A percentile compares a stretch with the other conserved stretches of the same genome.
These are phyloP conservation scores for Trichogramma dendrolimi DNA, from an alignment of 2,888 invertebrate genomes.

Conservation along the genomic window DNA sequence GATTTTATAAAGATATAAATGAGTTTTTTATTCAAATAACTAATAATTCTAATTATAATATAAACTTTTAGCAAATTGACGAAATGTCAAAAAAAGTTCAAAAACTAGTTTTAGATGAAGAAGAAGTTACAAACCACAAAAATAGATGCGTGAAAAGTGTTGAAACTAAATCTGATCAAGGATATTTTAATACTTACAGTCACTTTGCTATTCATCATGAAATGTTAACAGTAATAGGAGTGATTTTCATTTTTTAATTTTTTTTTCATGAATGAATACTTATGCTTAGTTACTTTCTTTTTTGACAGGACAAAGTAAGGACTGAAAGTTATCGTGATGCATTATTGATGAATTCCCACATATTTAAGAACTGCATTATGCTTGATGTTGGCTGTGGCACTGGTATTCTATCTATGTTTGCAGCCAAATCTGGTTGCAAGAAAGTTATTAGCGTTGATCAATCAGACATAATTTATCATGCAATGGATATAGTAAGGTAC, in stretches of 20 bases:
- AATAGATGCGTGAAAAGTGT: conserved; percentile 50
- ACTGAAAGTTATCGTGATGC: conserved; percentile 86
- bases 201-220: conserved; percentile 91
- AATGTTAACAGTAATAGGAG: conserved; percentile 72
- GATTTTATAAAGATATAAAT: background rate
- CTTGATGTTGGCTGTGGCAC: conserved; percentile 98
- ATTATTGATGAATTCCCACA: conserved; percentile 67
- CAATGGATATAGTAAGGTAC: conserved; percentile 87
- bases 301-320: conserved; percentile 68
- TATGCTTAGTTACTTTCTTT: conserved; percentile 21
- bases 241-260: conserved; percentile 18
- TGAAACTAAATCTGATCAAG: conserved; percentile 65
- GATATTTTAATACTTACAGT: conserved; percentile 79
- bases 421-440: conserved; percentile 87
- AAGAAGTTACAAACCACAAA: conserved; percentile 25
- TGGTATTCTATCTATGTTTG: conserved; percentile 96
- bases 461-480: conserved; percentile 92
- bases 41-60: conserved; percentile 2
- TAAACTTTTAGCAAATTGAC: conserved; percentile 44
- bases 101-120: conserved; percentile 45
- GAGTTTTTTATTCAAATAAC: background rate
- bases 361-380: conserved; percentile 73
- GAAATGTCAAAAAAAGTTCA: conserved; percentile 46
- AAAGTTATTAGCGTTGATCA: conserved; percentile 91
- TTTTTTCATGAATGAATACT: conserved; percentile 6